These are phyloP conservation scores for Druon quercuslanigerum DNA, from an alignment of 1,140 invertebrate species.

Conservation along the genomic window DNA sequence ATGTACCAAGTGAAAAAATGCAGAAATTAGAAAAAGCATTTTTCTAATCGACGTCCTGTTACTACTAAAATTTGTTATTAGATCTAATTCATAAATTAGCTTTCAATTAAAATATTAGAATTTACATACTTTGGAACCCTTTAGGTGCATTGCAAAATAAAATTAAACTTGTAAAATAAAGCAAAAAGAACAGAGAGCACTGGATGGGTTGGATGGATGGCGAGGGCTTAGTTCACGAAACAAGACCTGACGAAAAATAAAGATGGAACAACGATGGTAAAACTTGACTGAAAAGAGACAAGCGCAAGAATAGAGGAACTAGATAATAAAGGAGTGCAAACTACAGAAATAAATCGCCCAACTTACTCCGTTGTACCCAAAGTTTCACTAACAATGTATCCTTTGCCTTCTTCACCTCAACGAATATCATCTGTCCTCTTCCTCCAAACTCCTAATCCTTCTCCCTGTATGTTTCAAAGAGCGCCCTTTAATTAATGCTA, in stretches of 20 bases:
- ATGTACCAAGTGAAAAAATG: too few species aligned
- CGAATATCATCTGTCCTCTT: slow-evolving; percentile 30
- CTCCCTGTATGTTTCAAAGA: slow-evolving; percentile 32
- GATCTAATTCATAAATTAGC: too few species aligned
- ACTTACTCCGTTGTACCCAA: slow-evolving; percentile 15
- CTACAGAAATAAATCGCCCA: slow-evolving; percentile 29
- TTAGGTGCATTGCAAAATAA: slow-evolving; percentile 59
- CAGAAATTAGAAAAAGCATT: too few species aligned
- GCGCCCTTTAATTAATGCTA: slow-evolving; percentile 67
- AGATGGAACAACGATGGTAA: neutral
- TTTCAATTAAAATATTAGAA: too few species aligned
- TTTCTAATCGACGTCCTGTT: too few species aligned
- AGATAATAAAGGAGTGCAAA: slow-evolving; percentile 33
- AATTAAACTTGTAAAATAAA: slow-evolving; percentile 20
- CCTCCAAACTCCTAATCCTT: slow-evolving; percentile 21
- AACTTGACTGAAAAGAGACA: slow-evolving; percentile 2
- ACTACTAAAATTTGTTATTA: too few species aligned
- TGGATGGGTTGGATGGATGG: slow-evolving; percentile 61
- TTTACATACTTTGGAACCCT: slow-evolving; percentile 39
- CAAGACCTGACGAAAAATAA: slow-evolving; percentile 37
- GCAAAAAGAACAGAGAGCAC: slow-evolving; percentile 53
- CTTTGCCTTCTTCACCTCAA: slow-evolving; percentile 32
- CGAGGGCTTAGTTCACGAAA: slow-evolving; percentile 66
- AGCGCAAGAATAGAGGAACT: slow-evolving; percentile 28
- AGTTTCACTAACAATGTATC: slow-evolving; percentile 14